Percentiles rank a stretch among this genome's conserved stretches.
Evolutionary conservation across 2,888 invertebrate genomes (phyloP).

Genomic region (Trilocha varians): DNA sequence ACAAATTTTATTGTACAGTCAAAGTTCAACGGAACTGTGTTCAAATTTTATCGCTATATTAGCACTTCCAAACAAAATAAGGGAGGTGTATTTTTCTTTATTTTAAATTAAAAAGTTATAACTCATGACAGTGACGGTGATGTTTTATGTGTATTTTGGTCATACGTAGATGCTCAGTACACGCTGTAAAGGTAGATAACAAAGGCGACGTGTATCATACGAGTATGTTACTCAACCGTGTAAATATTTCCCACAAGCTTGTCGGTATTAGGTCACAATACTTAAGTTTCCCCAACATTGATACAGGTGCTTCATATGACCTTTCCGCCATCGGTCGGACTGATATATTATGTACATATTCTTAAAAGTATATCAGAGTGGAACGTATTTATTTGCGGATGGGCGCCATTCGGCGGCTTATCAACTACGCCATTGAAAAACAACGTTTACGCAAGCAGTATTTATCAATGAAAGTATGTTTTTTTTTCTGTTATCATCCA

Average conservation of each 20-base stretch:
- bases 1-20: constrained; percentile 22
- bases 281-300: constrained; percentile 4
- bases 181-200: constrained; percentile 1
- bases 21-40: constrained; percentile 28
- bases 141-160: not conserved
- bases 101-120: not conserved
- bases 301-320: constrained; percentile 5
- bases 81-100: no score
- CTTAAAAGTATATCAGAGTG: not conserved
- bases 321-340: not conserved
- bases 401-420: constrained; percentile 30
- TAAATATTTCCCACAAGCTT: constrained; percentile 2
- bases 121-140: no score
- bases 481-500: constrained; percentile 36
- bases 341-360: not conserved
- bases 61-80: not conserved
- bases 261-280: constrained; percentile 1
- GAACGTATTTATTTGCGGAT: constrained; percentile 22
- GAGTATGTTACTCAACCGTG: constrained; percentile 1
- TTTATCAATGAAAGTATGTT: constrained; percentile 58
- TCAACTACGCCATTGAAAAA: constrained; percentile 47
- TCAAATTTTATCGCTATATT: not conserved
- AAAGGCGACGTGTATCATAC: not conserved
- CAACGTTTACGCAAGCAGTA: constrained; percentile 49
- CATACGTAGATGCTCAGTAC: not conserved